These are phyloP conservation scores for Drosophila prostipennis DNA, from an alignment of 2,888 invertebrate genomes.

Conservation along the genomic window DNA sequence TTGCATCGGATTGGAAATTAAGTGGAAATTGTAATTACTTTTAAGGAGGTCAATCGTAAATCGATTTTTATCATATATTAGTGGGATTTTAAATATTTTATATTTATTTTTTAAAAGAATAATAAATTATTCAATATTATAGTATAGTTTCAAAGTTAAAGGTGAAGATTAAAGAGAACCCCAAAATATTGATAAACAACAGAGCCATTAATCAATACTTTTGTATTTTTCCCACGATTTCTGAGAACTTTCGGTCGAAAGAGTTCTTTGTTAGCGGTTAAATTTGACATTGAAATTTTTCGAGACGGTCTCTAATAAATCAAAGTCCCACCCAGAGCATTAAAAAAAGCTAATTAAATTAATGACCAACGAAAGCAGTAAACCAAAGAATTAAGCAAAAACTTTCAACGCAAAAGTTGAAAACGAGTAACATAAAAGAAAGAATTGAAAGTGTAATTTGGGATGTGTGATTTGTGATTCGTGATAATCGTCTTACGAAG, in stretches of 20 bases:
- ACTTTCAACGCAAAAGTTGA: constrained; percentile 12
- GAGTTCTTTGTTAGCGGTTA: neutral
- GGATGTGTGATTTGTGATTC: constrained; percentile 52
- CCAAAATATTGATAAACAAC: neutral
- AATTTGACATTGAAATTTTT: constrained; percentile 1
- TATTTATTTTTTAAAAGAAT: neutral
- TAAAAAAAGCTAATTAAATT: constrained; percentile 27
- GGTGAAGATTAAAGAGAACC: neutral
- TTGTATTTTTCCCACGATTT: constrained; percentile 2
- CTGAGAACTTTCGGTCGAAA: neutral
- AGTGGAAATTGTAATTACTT: neutral
- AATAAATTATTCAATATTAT: neutral
- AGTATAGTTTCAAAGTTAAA: constrained; percentile 5
- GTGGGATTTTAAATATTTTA: no score
- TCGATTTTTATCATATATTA: no score
- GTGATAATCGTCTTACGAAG: neutral
- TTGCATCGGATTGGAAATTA: neutral
- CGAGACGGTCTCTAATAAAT: constrained; percentile 2
- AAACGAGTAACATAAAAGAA: constrained; percentile 40
- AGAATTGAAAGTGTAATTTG: constrained; percentile 68
- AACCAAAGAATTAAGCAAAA: constrained; percentile 18
- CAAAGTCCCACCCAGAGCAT: constrained; percentile 1
- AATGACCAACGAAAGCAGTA: constrained; percentile 15
- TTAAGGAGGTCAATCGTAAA: neutral
- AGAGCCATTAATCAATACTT: constrained; percentile 11